Evolutionary conservation across 2,797 vertebrate species (phyloP), one percentile per base, ranked within the genome.

Genomic region (Gymnoscopelus microlampas): DNA sequence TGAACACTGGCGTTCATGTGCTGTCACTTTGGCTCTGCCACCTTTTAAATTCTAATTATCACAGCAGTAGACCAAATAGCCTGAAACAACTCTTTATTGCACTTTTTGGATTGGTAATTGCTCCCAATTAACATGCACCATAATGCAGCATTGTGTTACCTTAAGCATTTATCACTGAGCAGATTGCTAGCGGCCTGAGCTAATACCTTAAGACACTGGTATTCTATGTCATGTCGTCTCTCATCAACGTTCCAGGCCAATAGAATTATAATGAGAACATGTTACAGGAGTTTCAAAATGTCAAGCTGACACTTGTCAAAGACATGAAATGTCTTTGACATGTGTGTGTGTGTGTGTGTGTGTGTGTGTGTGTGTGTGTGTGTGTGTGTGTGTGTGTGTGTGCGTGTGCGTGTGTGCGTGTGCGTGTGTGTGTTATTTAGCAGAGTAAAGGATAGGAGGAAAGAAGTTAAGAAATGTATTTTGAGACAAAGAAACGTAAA

Each of bases 21-120:
- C 26, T 73, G 13, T 68, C 64, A 74, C 73, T 83, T 78, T 74
- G 69, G 35, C 70, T 72, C 66, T 15, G 32, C 19, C 39, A 60
- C 68, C 71, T 49, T 19, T 35, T 14, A 63, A 57, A 75, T 78
- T 81, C 57, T 76, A 83, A 83, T 86, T 79, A 74, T 78, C 73
- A 74, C 57, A 63, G 56, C 63, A 74, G 63, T 51, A 19, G 11
- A 71, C 68, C 65, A 71, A 66, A 86, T 84, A 63, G 81, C 78
- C 70, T 64, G 74, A 75, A 74, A 73, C 68, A 50, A 53, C 39
- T 70, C 67, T 76, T 55, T 59, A 35, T 64, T 57, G 29, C 49
- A n/a, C 57, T 79, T 56, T 67, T 56, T 67, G 48, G 29, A 48
- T 75, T 68, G 26, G 64, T 81, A 82, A 85, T 83, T 78, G 75